Conservation (phyloP, 2,113 vertebrate species). For the Oryzias curvinotus region DNA sequence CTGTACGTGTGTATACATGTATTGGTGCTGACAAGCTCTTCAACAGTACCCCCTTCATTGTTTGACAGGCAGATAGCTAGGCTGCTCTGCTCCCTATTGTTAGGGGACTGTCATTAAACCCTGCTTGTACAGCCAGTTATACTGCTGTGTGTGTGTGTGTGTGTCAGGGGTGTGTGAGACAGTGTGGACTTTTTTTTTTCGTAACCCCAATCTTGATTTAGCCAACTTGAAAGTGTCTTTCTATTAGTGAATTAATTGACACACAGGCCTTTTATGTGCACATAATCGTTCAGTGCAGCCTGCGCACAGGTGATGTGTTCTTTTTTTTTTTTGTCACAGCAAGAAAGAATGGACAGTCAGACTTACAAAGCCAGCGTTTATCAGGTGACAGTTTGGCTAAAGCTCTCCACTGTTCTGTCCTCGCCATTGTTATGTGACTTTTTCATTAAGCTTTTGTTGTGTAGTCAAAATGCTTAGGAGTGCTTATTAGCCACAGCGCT, state of each 20-base stretch:
- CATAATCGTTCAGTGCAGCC: conserved; percentile 1
- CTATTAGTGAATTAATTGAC: conserved; percentile 34
- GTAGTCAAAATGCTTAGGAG: conserved; percentile 66
- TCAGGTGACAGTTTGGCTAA: conserved; percentile 54
- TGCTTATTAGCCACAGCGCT: conserved; percentile 59
- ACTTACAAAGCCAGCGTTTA: conserved; percentile 62
- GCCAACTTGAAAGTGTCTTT: conserved; percentile 27
- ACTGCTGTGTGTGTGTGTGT: conserved; percentile 44
- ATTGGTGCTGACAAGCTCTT: conserved; percentile 74
- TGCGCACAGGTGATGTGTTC: conserved; percentile 38
- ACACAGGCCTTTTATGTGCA: not conserved
- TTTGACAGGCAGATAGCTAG: conserved; percentile 75
- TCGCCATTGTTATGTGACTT: conserved; percentile 69
- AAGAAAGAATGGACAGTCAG: conserved; percentile 51
- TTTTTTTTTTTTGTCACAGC: conserved; percentile 32
- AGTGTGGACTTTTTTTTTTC: conserved; percentile 48
- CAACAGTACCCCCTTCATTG: conserved; percentile 69
- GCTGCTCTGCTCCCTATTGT: conserved; percentile 74
- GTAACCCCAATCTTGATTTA: conserved; percentile 23
- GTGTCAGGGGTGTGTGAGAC: conserved; percentile 14
- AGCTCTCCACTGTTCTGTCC: conserved; percentile 51
- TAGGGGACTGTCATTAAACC: conserved; percentile 71
- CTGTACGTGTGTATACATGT: conserved; percentile 66
- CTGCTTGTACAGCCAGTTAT: conserved; percentile 64
- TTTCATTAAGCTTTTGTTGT: conserved; percentile 75